phyloP scores from a whole-genome alignment of 2,797 vertebrate genomes.

The Enteromius thamalakanensis region DNA sequence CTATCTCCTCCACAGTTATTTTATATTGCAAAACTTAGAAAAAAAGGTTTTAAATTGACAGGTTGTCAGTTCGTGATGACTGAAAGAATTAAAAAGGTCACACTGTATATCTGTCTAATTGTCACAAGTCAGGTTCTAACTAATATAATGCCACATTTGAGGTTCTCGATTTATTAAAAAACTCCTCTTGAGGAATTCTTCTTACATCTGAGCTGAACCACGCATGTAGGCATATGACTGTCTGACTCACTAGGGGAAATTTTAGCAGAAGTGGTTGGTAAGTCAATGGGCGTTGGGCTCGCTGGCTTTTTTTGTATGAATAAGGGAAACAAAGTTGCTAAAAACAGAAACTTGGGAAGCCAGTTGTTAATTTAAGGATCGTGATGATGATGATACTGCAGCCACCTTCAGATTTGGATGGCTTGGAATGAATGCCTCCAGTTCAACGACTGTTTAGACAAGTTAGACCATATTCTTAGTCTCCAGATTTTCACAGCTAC shows the following conservation, averaged over 20 bases:
- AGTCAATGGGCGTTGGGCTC: not conserved
- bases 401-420: not conserved
- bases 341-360: not conserved
- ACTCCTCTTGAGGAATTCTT: not conserved
- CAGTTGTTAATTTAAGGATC: not conserved
- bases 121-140: not conserved
- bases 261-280: conserved; percentile 26
- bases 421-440: not conserved
- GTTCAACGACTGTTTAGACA: conserved; percentile 5
- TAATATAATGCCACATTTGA: not conserved
- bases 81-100: not conserved
- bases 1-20: not conserved
- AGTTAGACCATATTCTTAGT: conserved; percentile 4
- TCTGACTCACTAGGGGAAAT: conserved; percentile 37
- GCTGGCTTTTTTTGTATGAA: not conserved
- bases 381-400: not conserved
- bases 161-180: not conserved
- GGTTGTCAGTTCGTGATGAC: not conserved
- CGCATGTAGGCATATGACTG: not conserved
- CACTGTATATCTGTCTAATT: not conserved
- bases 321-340: not conserved
- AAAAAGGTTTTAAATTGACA: too few species aligned
- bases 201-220: conserved; percentile 25
- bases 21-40: too few species aligned
- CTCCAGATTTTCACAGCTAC: not conserved